Evolutionary conservation across 2,888 invertebrate species (phyloP).

Genomic region (Ochropleura plecta): DNA sequence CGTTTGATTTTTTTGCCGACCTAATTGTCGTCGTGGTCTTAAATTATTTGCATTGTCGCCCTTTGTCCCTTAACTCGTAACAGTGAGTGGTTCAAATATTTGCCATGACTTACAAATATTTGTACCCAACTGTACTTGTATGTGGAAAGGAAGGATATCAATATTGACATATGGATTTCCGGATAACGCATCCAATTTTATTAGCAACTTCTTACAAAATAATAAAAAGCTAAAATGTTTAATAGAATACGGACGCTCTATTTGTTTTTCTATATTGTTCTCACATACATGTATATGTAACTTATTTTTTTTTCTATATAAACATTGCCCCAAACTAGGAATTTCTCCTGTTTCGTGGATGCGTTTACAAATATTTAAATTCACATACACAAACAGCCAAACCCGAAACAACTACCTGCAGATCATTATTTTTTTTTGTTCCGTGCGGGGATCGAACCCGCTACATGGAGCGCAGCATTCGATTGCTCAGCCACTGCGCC

Average conservation of each 20-base stretch:
- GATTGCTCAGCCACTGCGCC: no score
- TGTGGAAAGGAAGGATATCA: background rate
- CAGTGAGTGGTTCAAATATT: constrained; percentile 36
- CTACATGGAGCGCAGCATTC: no score
- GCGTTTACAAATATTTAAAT: no score
- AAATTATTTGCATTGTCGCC: background rate
- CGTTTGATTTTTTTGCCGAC: background rate
- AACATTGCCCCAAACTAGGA: no score
- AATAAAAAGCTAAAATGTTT: background rate
- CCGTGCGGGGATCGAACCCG: no score
- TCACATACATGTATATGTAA: no score
- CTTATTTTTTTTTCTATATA: no score
- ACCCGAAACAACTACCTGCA: no score
- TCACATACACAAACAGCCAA: no score
- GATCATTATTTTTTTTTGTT: no score
- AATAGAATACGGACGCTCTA: background rate
- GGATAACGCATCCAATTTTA: background rate
- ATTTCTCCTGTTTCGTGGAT: no score
- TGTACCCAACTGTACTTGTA: background rate
- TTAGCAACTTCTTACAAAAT: background rate
- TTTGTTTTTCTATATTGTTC: no score
- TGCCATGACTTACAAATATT: constrained; percentile 35
- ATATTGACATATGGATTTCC: constrained; percentile 24
- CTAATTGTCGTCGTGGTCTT: background rate
- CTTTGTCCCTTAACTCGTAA: background rate